Conservation (phyloP, 2,888 invertebrate species). For the Drosophila mercatorum region DNA sequence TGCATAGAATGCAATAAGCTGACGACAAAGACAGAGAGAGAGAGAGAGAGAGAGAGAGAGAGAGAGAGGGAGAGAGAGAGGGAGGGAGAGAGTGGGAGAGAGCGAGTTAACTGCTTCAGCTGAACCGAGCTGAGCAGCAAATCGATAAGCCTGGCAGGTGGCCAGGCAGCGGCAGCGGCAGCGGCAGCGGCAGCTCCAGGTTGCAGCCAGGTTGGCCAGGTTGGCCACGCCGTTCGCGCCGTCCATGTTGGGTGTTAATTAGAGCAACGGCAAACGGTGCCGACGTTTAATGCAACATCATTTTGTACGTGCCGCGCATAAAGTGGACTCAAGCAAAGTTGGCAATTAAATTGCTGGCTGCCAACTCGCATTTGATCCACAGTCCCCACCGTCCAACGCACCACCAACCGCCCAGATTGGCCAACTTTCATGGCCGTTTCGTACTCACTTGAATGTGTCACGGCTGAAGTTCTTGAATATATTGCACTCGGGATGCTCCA, state of each 20-base stretch:
- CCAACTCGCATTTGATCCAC: conserved; percentile 10
- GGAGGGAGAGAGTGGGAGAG: neutral
- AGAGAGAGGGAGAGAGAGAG: neutral
- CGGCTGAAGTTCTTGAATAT: conserved; percentile 89
- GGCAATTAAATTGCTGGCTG: conserved; percentile 61
- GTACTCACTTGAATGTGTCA: conserved; percentile 86
- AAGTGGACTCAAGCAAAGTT: conserved; percentile 57
- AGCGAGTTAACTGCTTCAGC: conserved; percentile 7
- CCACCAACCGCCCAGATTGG: neutral
- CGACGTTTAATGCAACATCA: conserved; percentile 71
- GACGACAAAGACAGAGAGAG: neutral
- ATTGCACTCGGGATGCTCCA: conserved; percentile 92
- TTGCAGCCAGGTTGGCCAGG: neutral
- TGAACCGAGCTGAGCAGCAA: conserved; percentile 39
- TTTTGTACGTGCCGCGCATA: conserved; percentile 71
- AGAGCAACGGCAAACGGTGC: conserved; percentile 53
- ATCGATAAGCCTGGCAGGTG: conserved; percentile 53
- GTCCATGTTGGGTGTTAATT: conserved; percentile 62
- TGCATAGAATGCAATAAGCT: conserved; percentile 24
- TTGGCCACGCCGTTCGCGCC: conserved; percentile 17
- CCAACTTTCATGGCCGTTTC: neutral
- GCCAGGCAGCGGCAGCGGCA: neutral
- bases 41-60: neutral
- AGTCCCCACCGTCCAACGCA: neutral
- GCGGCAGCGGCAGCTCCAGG: conserved; percentile 1